Evolutionary conservation across 2,797 vertebrate species (phyloP), one percentile per base, ranked within the genome.

Genomic region (Hemibagrus guttatus): DNA sequence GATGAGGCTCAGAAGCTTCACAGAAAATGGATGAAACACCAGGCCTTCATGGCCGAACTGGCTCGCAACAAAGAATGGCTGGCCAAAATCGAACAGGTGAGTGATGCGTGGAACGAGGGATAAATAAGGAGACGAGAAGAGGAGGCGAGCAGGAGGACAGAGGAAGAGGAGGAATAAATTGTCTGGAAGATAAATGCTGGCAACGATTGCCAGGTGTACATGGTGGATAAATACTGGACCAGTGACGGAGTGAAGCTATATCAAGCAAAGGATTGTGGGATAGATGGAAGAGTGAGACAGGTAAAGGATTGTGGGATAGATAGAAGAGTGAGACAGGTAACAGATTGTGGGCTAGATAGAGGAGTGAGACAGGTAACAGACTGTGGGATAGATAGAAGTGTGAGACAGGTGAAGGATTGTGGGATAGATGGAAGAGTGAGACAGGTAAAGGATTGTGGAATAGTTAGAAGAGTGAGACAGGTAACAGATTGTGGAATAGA

Each of bases 21-120:
- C 95, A 97, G 96, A 92, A 98, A 98, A 93, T 99, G 98, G 98
- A 97, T 99, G 94, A 99, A 99, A 93, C 98, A 99, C 93, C 97
- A 98, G 94, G 97, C 98, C 72, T 99, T 99, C 92, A 97, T 97
- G 92, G 97, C 97, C 0, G 98, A 98, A 92, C 95, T 99, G 90
- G 98, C 97, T 0, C 97, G 97, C 93, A 98, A 98, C 94, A 98
- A 97, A 83, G 97, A 97, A 94, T 99, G 98, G 97, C 93, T 98
- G 92, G 97, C 97, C 93, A 97, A 97, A 91, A 97, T 98, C 88
- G 97, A 97, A 94, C 96, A 96, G 97, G 98, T 97, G 94, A 96
- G 90, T 89, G 68, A 85, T 13, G 7, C 63, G 13, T 14, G 31
- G 61, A 42, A 49, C n/a, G 17, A 76, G 46, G 71, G 69, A 85